Base-by-base conservation (phyloP, 1,140 invertebrate species). In the Aleiodes sp. region DNA sequence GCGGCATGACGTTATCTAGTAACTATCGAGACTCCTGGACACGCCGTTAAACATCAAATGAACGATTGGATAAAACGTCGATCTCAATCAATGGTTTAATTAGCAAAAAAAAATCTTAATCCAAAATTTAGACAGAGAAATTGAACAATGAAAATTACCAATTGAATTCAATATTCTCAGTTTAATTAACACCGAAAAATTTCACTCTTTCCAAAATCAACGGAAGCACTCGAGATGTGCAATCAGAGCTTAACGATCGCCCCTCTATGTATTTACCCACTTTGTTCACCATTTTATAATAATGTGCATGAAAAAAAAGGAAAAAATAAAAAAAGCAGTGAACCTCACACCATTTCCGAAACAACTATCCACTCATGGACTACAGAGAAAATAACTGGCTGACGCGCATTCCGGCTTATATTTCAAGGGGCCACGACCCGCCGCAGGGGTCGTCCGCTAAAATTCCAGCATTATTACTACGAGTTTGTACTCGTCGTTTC, bases 401-500 rank as follows among this genome's bases (percentile, higher is more conserved):
- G 29, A 31, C 52, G 26, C 16, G 65, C 62, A 41, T 68, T 68
- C 19, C 28, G 19, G 59, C 37, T 68, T 68, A 68, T 37, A 62
- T 61, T 68, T 62, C 35, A 16, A 41, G 66, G 26, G 31, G 65
- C 57, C 57, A 68, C 37, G 39, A 68, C 37, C 39, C 41, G 65
- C 59, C 39, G 29, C 37, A 29, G 39, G 59, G 39, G 26, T 68
- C 35, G 29, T 68, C 29, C 37, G 41, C 26, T 68, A 52, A 68
- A 68, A 68, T 68, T 68, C 26, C 39, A 57, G 59, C 57, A 68
- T 68, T 68, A 68, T 68, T 68, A 62, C 59, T 62, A 68, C 57
- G n/a, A 12, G 33, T 37, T 41, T 16, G 29, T 28, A n/a, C 52
- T 67, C 39, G 26, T 46, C 39, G 60, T 28, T 2, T 24, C 37